phyloP scores from a whole-genome alignment of 1,140 invertebrate species.

The Drosophila subobscura region DNA sequence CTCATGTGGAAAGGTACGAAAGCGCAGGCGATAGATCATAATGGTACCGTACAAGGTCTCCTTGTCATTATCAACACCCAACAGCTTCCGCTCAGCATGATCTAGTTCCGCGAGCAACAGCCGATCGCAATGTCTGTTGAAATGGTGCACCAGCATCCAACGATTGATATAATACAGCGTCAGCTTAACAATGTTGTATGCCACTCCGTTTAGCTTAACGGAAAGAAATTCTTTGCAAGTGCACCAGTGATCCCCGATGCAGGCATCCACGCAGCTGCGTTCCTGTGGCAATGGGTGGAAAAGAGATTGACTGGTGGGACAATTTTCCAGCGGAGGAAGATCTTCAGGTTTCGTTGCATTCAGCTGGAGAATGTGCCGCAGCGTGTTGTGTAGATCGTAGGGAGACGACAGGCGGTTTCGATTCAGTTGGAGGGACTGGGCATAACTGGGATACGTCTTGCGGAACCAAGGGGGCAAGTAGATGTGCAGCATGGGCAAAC shows the following conservation, averaged over 20 bases:
- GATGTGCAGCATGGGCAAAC: slow-evolving; percentile 93
- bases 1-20: slow-evolving; percentile 64
- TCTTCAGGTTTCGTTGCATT: slow-evolving; percentile 12
- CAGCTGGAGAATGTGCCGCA: slow-evolving; percentile 82
- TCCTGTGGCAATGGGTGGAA: slow-evolving; percentile 86
- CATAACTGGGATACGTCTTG: slow-evolving; percentile 86
- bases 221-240: slow-evolving; percentile 86
- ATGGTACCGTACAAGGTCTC: background rate
- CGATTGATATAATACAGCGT: slow-evolving; percentile 83
- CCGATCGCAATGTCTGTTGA: slow-evolving; percentile 35
- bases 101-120: slow-evolving; percentile 27
- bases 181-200: slow-evolving; percentile 83
- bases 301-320: slow-evolving; percentile 87
- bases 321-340: slow-evolving; percentile 54
- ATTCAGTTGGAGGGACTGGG: slow-evolving; percentile 88
- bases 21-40: background rate
- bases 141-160: slow-evolving; percentile 26
- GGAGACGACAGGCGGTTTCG: slow-evolving; percentile 90
- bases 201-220: slow-evolving; percentile 58
- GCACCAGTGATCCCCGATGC: slow-evolving; percentile 90
- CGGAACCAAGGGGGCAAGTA: slow-evolving; percentile 90
- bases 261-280: slow-evolving; percentile 88
- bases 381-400: slow-evolving; percentile 91
- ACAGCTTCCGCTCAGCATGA: slow-evolving; percentile 7
- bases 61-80: too few relatives aligned